Percentiles rank a stretch among this genome's conserved stretches.
phyloP scores from a whole-genome alignment of 2,888 invertebrate genomes.

The Tiliacea aurago region DNA sequence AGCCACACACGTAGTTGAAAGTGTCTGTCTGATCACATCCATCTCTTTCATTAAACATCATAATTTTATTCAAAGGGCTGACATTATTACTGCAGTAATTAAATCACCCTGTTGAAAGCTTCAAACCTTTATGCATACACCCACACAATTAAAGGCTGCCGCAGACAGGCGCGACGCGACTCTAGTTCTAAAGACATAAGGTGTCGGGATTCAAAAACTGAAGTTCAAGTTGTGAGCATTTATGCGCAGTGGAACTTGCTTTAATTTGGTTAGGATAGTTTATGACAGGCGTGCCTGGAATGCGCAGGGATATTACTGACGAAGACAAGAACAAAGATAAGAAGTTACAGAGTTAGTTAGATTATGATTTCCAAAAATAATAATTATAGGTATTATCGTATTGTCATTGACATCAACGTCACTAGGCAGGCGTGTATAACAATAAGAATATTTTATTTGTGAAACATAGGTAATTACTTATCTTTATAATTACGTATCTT shows the following conservation, averaged over 20 bases:
- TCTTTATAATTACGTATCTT: too few relatives aligned
- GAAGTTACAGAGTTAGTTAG: background rate
- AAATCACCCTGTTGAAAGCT: constrained; percentile 28
- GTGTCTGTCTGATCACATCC: background rate
- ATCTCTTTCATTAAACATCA: background rate
- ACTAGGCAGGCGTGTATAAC: background rate
- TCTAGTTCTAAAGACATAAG: too few relatives aligned
- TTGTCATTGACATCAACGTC: background rate
- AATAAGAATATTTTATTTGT: too few relatives aligned
- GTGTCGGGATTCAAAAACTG: background rate
- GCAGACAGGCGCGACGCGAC: too few relatives aligned
- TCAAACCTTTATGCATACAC: constrained; percentile 7
- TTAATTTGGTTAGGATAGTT: constrained; percentile 8
- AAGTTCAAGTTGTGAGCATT: constrained; percentile 15
- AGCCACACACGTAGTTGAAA: background rate
- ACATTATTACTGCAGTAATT: constrained; percentile 25
- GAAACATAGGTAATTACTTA: too few relatives aligned
- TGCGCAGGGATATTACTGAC: background rate
- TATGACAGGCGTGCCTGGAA: constrained; percentile 14
- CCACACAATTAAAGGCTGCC: constrained; percentile 7
- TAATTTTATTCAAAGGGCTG: constrained; percentile 24
- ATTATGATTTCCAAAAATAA: background rate
- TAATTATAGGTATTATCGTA: background rate
- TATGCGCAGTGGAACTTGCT: constrained; percentile 2
- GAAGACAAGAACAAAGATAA: background rate